phyloP scores from a whole-genome alignment of 1,140 invertebrate species.

The Magallana angulata region DNA sequence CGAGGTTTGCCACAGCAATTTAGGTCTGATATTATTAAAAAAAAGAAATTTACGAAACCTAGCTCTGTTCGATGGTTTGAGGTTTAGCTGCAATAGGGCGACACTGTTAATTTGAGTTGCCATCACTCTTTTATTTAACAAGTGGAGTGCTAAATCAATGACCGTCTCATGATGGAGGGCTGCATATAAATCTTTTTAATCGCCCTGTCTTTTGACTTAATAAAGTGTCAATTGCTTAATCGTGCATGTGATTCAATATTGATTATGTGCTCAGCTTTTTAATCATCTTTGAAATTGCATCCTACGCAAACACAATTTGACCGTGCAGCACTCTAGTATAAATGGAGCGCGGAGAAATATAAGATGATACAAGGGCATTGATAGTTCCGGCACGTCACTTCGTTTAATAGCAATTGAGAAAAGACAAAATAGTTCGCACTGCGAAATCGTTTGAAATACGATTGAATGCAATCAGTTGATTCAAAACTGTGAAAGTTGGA shows the following conservation, averaged over 20 bases:
- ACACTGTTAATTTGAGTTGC: too few relatives aligned
- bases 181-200: neutral
- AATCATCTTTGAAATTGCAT: neutral
- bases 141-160: neutral
- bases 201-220: constrained; percentile 8
- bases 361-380: neutral
- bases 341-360: neutral
- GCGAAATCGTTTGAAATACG: too few relatives aligned
- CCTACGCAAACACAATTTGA: constrained; percentile 5
- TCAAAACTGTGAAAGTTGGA: too few relatives aligned
- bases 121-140: too few relatives aligned
- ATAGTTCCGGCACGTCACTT: neutral
- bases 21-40: too few relatives aligned
- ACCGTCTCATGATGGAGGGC: neutral
- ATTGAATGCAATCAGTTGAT: too few relatives aligned
- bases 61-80: too few relatives aligned
- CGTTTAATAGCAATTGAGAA: neutral
- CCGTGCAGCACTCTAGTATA: neutral
- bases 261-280: constrained; percentile 24
- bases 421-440: neutral
- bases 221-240: constrained; percentile 27
- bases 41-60: too few relatives aligned
- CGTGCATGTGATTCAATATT: constrained; percentile 33
- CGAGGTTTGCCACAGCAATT: too few relatives aligned
- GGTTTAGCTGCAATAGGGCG: too few relatives aligned